Conservation (phyloP, 2,797 vertebrate species). For the Eulemur rubriventer region DNA sequence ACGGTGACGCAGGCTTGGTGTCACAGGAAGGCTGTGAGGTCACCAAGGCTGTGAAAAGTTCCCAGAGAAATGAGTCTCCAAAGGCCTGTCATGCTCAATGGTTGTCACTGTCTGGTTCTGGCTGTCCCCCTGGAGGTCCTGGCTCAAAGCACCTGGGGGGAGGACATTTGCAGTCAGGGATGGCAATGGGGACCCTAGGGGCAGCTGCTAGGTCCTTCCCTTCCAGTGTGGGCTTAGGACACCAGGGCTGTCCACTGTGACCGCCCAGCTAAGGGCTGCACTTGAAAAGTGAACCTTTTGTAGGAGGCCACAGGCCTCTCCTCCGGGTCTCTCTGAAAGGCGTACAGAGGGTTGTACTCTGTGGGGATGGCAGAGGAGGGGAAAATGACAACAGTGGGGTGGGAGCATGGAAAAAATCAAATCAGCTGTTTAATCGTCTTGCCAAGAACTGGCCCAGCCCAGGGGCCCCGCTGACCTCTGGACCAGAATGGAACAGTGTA, state of each 20-base stretch:
- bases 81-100: background rate
- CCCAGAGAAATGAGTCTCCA: background rate
- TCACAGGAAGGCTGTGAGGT: background rate
- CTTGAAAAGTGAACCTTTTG: background rate
- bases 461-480: background rate
- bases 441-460: background rate
- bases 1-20: accelerated
- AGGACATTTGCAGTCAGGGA: background rate
- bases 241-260: background rate
- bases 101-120: background rate
- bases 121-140: background rate
- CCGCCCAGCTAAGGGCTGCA: background rate
- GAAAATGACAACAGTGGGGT: too few relatives aligned
- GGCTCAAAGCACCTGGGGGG: background rate
- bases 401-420: too few relatives aligned
- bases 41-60: background rate
- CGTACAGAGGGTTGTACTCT: background rate
- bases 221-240: background rate
- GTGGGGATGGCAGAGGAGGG: background rate
- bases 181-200: background rate
- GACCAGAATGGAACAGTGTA: background rate
- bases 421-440: background rate
- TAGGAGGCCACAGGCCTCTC: background rate
- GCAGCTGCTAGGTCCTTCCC: background rate
- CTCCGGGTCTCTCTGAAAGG: background rate